These are phyloP conservation scores for Caenorhabditis sulstoni DNA, from an alignment of 2,888 invertebrate genomes.

Conservation along the genomic window DNA sequence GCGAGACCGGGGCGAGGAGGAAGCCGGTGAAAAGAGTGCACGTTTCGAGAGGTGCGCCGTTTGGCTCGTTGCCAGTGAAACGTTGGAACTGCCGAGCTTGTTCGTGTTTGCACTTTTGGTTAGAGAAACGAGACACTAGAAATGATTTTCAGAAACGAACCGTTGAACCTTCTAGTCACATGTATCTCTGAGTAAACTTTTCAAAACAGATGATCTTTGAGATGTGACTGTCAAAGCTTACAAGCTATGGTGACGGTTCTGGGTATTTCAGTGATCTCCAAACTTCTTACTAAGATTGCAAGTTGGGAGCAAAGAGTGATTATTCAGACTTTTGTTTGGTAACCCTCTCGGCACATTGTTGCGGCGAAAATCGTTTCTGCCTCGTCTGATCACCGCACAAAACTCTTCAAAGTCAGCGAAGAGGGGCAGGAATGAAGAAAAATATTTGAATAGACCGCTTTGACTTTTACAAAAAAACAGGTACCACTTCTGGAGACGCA, in stretches of 20 bases:
- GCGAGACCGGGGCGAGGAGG: conserved; percentile 1
- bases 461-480: conserved; percentile 50
- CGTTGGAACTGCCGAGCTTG: neutral
- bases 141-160: neutral
- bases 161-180: neutral
- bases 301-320: neutral
- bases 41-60: neutral
- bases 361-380: conserved; percentile 21
- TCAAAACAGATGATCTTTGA: no score
- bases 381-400: conserved; percentile 1
- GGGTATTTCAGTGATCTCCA: no score
- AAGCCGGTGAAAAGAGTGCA: conserved; percentile 17
- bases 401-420: conserved; percentile 13
- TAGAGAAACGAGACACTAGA: neutral
- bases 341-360: conserved; percentile 8
- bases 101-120: conserved; percentile 11
- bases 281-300: no score
- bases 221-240: no score
- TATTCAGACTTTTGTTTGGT: conserved; percentile 13
- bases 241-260: no score
- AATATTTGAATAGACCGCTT: conserved; percentile 55
- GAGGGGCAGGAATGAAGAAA: conserved; percentile 13
- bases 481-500: conserved; percentile 30
- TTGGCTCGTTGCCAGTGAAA: conserved; percentile 21
- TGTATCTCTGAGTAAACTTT: no score